A percentile compares a stretch with the other conserved stretches of the same genome.
Conservation (phyloP, 2,113 vertebrate genomes). For the Ochotona princeps region DNA sequence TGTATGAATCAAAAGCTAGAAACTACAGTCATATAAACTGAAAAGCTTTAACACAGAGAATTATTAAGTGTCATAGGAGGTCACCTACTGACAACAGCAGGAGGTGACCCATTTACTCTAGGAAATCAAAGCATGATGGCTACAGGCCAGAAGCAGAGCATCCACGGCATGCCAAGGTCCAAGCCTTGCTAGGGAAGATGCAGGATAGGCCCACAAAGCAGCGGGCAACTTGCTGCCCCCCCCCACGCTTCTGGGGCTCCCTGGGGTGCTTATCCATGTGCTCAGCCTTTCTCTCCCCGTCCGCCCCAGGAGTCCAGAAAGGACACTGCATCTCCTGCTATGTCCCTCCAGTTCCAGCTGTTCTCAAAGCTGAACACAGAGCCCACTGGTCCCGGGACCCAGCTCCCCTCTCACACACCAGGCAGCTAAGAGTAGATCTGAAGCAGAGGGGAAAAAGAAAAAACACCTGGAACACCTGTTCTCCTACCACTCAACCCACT, state of each 20-base stretch:
- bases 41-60: not conserved
- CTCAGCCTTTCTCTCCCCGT: too few relatives aligned
- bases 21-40: not conserved
- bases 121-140: not conserved
- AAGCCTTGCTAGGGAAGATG: not conserved
- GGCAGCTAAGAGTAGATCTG: not conserved
- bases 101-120: not conserved
- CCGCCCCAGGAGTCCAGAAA: not conserved
- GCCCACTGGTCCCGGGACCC: not conserved
- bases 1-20: not conserved
- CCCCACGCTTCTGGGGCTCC: not conserved
- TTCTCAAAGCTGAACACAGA: not conserved
- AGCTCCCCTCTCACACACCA: too few relatives aligned
- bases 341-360: not conserved
- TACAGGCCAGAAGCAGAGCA: not conserved
- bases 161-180: too few relatives aligned
- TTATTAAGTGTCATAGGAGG: not conserved
- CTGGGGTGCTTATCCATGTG: not conserved
- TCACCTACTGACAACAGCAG: not conserved
- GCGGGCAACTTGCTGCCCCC: not conserved
- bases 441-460: not conserved
- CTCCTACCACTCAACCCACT: not conserved
- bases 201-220: not conserved
- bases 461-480: too few relatives aligned
- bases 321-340: not conserved